Evolutionary conservation across 92 coral and sea anemone species (phyloP), one percentile per base, ranked within the genome.

Genomic region (Bergia puertoricense): DNA sequence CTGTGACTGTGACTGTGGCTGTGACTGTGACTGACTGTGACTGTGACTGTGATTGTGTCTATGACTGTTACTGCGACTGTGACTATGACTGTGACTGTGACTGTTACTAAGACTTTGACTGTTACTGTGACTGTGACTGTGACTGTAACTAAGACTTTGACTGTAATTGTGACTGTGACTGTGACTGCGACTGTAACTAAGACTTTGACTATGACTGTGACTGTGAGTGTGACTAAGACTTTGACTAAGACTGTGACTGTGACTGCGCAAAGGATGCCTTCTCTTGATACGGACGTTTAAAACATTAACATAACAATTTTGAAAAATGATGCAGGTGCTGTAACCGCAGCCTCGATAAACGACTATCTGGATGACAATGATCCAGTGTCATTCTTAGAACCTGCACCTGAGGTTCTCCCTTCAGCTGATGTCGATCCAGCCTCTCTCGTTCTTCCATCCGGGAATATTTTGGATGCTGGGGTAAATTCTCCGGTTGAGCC

Each of bases 401-500:
- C 85, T n/a, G 42, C 76, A 10, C 46, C 74, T 9, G 86, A 75
- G 10, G 81, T 88, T 38, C 83, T 88, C 8, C 91, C 94, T 16
- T 88, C 91, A 23, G 80, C 94, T 23, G 88, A 57, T 56, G 76
- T 74, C 44, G 87, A 88, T 71, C 93, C 97, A 42, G 90, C 97
- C 30, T 94, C 97, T n/a, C 45, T 91, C 73, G 93, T 93, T 62
- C 92, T 91, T 11, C 93, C 96, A 43, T 89, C 96, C 78, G 92
- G 96, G 76, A 45, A 85, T 23, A 90, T 93, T 40, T 86, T 89
- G 74, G 87, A 77, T 62, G 91, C 92, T 20, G 95, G 93, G 37
- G 91, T 74, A 11, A 89, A 91, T 14, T 86, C 84, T 23, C 92
- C 98, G 14, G 94, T 91, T 30, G 94, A 91, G 78, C 92, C 92